Base-by-base conservation (phyloP, 1,140 invertebrate species). In the Euborellia annulipes region DNA sequence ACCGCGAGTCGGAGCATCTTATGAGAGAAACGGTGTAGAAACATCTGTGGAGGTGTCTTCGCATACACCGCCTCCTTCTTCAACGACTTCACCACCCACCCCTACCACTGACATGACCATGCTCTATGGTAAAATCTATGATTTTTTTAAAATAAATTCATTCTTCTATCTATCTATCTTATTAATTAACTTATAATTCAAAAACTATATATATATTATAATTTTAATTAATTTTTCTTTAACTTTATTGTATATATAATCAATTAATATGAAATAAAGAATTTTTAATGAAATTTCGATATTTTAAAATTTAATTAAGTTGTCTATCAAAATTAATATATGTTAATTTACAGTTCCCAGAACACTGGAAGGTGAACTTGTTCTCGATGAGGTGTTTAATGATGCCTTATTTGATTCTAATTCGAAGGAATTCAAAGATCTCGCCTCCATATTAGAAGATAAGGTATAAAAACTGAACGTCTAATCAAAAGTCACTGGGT, bases 281-380 rank as follows among this genome's bases (percentile, higher is more conserved):
- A n/a, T n/a, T n/a, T n/a, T n/a, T n/a, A n/a, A n/a, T n/a, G n/a
- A n/a, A n/a, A n/a, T n/a, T n/a, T n/a, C n/a, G n/a, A n/a, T n/a
- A n/a, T n/a, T n/a, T n/a, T n/a, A n/a, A n/a, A n/a, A n/a, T n/a
- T n/a, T n/a, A n/a, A n/a, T n/a, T n/a, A n/a, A n/a, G n/a, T n/a
- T n/a, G n/a, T n/a, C n/a, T n/a, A n/a, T n/a, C n/a, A n/a, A n/a
- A n/a, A n/a, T n/a, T n/a, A n/a, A 38, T 38, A 16, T 47, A 43
- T 48, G 61, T 49, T 59, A 59, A 58, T 51, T 68, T 67, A 54
- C 62, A 70, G 78, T 82, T 47, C 75, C 79, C 43, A 63, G 71
- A 55, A 73, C 73, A 8, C 50, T 82, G 17, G 75, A 83, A 56
- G 78, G 78, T 7, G 66, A 73, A 55, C 53, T 83, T 11, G 73